Percentiles rank a stretch among this genome's conserved stretches.
Conservation (phyloP, 2,113 vertebrate genomes). For the Oceanodroma tethys region DNA sequence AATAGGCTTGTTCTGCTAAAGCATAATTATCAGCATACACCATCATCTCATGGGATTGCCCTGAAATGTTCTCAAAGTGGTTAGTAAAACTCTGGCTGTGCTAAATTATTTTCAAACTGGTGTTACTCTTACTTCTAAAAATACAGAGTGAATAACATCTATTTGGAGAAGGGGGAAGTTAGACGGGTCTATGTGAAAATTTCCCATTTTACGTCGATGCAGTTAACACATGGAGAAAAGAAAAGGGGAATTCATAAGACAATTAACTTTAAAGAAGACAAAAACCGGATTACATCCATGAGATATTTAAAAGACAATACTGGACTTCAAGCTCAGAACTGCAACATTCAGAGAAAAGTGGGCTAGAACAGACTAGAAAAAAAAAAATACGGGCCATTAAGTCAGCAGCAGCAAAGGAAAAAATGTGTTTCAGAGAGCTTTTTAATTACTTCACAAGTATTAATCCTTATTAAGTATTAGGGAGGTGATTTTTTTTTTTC, state of each 20-base stretch:
- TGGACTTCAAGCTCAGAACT: background rate
- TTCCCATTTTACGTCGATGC: background rate
- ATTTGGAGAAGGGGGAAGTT: background rate
- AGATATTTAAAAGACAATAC: background rate
- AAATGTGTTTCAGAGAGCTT: background rate
- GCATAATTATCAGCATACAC: background rate
- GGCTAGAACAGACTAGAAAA: background rate
- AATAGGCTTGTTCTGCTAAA: background rate
- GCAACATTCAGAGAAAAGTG: background rate
- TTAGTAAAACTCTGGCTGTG: background rate
- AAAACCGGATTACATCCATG: background rate
- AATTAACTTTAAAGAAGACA: constrained; percentile 8
- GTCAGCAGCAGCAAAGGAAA: background rate
- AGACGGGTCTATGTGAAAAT: background rate
- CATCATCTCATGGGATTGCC: background rate
- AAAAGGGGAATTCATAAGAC: background rate
- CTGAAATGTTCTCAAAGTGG: background rate
- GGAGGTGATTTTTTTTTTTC: background rate
- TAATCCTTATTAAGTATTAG: constrained; percentile 28
- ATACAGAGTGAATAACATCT: background rate
- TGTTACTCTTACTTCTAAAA: background rate
- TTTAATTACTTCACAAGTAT: constrained; percentile 27
- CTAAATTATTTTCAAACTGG: background rate
- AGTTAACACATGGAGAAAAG: background rate
- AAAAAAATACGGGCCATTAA: background rate